These are phyloP conservation scores for Callosobruchus maculatus DNA, from an alignment of 2,888 invertebrate genomes.

Conservation along the genomic window DNA sequence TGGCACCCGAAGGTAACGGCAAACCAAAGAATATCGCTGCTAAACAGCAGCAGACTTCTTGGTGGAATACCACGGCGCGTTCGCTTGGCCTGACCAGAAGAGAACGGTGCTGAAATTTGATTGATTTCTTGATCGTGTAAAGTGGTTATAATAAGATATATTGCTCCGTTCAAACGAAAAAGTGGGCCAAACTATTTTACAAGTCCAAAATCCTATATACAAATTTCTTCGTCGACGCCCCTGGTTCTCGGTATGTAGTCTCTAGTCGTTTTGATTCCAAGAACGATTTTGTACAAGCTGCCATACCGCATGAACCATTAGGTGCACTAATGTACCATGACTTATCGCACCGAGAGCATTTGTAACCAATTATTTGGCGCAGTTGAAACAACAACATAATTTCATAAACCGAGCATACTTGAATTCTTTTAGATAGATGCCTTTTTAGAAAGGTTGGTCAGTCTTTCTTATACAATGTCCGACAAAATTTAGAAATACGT, in stretches of 20 bases:
- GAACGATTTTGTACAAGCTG: not conserved
- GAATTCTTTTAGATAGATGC: not conserved
- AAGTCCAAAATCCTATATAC: too few species aligned
- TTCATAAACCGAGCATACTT: not conserved
- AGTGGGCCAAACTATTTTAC: too few species aligned
- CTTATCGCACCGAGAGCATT: not conserved
- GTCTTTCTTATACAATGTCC: not conserved
- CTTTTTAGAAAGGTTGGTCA: not conserved
- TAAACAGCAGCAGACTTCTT: too few species aligned
- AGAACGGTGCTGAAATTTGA: too few species aligned
- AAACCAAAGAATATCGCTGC: too few species aligned
- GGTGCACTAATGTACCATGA: not conserved
- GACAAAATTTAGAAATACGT: not conserved
- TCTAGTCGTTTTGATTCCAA: not conserved
- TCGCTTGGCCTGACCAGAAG: too few species aligned
- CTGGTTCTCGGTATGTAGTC: not conserved
- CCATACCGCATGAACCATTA: not conserved
- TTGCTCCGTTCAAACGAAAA: too few species aligned
- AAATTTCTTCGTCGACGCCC: not conserved
- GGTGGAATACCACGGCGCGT: too few species aligned
- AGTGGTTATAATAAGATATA: too few species aligned
- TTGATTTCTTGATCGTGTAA: too few species aligned
- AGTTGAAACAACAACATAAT: not conserved
- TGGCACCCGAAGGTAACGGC: too few species aligned
- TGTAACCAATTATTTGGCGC: not conserved